phyloP scores from a whole-genome alignment of 1,140 invertebrate species.

The Halictus rubicundus region DNA sequence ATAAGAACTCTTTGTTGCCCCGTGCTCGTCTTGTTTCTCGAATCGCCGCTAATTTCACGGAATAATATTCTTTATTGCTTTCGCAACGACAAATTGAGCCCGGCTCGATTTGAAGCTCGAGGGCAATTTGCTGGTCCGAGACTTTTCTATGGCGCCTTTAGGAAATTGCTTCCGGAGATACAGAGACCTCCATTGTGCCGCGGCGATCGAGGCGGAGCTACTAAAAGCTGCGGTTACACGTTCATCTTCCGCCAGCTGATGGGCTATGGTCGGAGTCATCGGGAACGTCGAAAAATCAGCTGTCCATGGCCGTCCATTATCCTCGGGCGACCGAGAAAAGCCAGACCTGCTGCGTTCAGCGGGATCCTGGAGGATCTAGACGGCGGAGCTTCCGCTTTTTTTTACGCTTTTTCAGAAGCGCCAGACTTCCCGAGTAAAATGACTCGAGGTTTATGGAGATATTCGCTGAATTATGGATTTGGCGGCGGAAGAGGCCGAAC shows the following conservation, averaged over 20 bases:
- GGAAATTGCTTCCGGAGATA: background rate
- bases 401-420: no score
- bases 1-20: no score
- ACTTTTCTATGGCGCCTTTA: background rate
- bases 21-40: no score
- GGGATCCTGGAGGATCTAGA: no score
- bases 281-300: constrained; percentile 14
- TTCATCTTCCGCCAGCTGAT: constrained; percentile 19
- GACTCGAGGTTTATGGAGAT: no score
- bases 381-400: no score
- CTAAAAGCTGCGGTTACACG: background rate
- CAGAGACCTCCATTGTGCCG: background rate
- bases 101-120: background rate
- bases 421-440: no score
- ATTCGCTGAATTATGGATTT: no score
- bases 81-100: no score
- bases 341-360: background rate
- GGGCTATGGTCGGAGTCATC: background rate
- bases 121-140: background rate
- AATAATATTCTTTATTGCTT: background rate
- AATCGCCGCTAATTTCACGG: no score
- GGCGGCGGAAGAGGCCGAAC: no score
- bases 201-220: background rate
- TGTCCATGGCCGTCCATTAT: constrained; percentile 26
- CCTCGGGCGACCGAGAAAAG: constrained; percentile 11